Evolutionary conservation across 2,888 invertebrate species (phyloP), one percentile per base, ranked within the genome.

Genomic region (Ophion obscuratus): DNA sequence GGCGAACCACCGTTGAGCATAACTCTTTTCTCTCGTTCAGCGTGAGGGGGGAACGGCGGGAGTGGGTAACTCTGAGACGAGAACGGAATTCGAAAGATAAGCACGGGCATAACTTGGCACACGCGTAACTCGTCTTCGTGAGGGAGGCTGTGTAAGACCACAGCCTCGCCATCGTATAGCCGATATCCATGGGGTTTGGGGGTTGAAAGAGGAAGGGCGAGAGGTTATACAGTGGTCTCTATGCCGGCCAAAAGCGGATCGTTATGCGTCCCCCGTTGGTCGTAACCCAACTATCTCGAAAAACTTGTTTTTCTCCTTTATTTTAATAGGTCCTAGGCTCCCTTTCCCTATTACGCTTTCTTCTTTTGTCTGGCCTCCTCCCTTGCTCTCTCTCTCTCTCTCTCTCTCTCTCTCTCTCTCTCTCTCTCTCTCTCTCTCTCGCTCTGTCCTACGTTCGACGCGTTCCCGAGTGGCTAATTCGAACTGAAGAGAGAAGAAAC

Each of bases 241-340:
- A 5, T 20, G 81, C 78, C 61, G 84, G 84, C 86, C 86, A 81
- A 84, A 84, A 84, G 75, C 78, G 86, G 89, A 90, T 92, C 92
- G 92, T 93, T 92, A 92, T 91, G 92, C 91, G 92, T 93, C 93
- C 93, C 93, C 89, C 89, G 92, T 92, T 90, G 93, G 92, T 93
- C 93, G 93, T 93, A 93, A 92, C 92, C 90, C 91, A 92, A 92
- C 92, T 92, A 92, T 93, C 92, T 93, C 92, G 89, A 76, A 86
- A 91, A 91, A 93, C 91, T 92, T 92, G 92, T 93, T 93, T 93
- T 93, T 92, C 92, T 91, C 90, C 90, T 91, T 91, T 91, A 91
- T 92, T 91, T 92, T 92, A 92, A 92, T 92, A 92, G 92, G 89
- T 90, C 89, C 87, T 88, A 87, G 84, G 87, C 85, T 87, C 88